A percentile compares a stretch with the other conserved stretches of the same genome.
These are phyloP conservation scores for Mus spicilegus DNA, from an alignment of 2,113 vertebrate genomes.

Conservation along the genomic window DNA sequence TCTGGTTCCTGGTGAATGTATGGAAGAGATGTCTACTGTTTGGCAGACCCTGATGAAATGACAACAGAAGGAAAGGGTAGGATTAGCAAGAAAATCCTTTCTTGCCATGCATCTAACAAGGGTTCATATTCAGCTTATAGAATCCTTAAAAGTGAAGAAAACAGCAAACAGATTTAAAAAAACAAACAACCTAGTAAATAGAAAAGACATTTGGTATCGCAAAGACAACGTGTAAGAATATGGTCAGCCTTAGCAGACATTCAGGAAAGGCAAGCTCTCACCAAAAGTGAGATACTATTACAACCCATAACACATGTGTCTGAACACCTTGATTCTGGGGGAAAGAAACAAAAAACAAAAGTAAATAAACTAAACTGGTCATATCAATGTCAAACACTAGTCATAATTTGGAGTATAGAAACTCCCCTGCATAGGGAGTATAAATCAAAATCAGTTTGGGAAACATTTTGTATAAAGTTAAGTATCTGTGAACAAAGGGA, in stretches of 20 bases:
- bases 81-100: neutral
- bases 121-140: neutral
- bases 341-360: too few species aligned
- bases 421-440: neutral
- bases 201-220: neutral
- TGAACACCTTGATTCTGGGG: neutral
- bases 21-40: neutral
- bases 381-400: neutral
- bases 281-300: neutral
- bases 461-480: neutral
- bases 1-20: neutral
- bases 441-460: neutral
- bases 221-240: neutral
- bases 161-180: neutral
- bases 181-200: neutral
- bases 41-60: neutral
- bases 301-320: neutral
- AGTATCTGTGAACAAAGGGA: neutral
- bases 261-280: neutral
- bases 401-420: neutral
- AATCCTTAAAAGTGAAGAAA: neutral
- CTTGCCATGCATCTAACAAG: neutral
- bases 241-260: neutral
- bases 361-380: too few species aligned
- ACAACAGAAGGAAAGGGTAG: neutral